These are phyloP conservation scores for Simalia tracyae DNA, from an alignment of 2,797 vertebrate genomes.

Conservation along the genomic window DNA sequence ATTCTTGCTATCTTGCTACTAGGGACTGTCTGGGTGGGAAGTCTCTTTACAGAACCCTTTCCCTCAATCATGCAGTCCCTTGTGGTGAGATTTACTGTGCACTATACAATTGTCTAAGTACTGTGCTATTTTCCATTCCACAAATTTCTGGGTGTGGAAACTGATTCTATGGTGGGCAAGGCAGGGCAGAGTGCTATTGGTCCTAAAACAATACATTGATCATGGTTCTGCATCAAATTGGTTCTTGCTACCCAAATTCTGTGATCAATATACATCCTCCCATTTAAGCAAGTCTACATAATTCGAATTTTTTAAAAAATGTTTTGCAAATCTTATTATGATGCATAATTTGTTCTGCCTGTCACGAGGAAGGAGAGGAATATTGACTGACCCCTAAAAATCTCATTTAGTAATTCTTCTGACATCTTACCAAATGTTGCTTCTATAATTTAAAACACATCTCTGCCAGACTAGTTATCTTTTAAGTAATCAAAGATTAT, in stretches of 20 bases:
- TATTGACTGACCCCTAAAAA: background rate
- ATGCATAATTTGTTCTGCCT: background rate
- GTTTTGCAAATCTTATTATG: background rate
- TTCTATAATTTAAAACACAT: background rate
- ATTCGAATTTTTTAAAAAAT: background rate
- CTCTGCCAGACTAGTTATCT: background rate
- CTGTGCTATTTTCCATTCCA: background rate
- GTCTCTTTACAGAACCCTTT: background rate
- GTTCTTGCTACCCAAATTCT: background rate
- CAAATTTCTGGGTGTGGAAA: background rate
- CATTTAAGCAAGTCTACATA: no score
- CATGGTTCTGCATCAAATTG: background rate
- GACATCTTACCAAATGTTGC: background rate
- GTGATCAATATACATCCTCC: no score
- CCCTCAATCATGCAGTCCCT: background rate
- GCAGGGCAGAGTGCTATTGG: background rate
- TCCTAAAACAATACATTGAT: background rate
- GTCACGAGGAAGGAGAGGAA: background rate
- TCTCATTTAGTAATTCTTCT: background rate
- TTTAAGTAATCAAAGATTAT: background rate
- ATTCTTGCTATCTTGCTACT: background rate
- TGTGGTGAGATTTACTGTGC: background rate
- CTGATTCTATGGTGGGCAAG: background rate
- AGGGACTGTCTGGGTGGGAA: background rate
- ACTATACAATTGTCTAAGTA: background rate